phyloP scores from a whole-genome alignment of 2,888 invertebrate species.

The Pachliopta kotzebuea region DNA sequence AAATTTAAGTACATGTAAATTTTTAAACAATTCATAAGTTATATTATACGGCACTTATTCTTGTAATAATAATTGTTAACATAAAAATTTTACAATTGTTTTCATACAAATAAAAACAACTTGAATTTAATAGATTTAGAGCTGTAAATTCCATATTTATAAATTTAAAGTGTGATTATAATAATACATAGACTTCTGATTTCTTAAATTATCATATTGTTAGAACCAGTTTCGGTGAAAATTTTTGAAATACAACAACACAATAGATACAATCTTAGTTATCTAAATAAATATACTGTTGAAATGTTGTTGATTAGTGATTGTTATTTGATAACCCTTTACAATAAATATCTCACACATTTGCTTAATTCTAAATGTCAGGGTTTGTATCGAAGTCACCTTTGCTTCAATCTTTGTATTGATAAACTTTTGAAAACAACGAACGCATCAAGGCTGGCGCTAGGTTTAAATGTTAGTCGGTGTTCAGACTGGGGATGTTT shows the following conservation, averaged over 20 bases:
- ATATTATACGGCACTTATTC: too few relatives aligned
- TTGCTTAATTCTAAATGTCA: constrained; percentile 14
- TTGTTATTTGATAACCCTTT: constrained; percentile 9
- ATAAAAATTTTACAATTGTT: too few relatives aligned
- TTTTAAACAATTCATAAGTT: too few relatives aligned
- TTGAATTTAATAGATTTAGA: too few relatives aligned
- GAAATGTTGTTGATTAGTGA: constrained; percentile 8
- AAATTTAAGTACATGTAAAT: too few relatives aligned
- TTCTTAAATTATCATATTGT: background rate
- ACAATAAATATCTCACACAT: constrained; percentile 12
- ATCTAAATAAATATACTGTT: background rate
- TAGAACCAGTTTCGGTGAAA: background rate
- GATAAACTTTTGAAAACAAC: constrained; percentile 20
- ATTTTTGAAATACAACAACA: background rate
- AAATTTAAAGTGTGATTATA: too few relatives aligned
- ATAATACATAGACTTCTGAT: background rate
- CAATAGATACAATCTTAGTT: background rate
- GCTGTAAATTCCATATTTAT: too few relatives aligned
- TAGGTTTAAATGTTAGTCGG: constrained; percentile 5
- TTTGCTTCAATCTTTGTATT: constrained; percentile 16
- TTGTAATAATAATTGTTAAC: too few relatives aligned
- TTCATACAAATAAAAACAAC: too few relatives aligned
- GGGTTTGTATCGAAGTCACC: constrained; percentile 16
- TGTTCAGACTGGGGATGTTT: constrained; percentile 12
- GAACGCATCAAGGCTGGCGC: constrained; percentile 10